These are phyloP conservation scores for Microcaecilia unicolor DNA, from an alignment of 2,797 vertebrate species.

Conservation along the genomic window DNA sequence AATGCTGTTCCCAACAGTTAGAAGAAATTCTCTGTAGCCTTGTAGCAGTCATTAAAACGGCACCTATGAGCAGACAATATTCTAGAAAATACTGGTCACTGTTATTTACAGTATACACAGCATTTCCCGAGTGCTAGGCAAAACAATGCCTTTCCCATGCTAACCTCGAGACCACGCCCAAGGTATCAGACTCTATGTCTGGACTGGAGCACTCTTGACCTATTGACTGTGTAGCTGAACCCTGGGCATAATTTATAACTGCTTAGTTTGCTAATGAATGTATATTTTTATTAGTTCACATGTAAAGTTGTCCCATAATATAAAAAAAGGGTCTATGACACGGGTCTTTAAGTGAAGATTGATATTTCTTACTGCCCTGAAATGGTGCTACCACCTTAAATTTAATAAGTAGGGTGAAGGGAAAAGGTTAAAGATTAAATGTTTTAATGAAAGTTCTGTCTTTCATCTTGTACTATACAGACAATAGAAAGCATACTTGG, in stretches of 20 bases:
- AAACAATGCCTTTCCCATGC: constrained; percentile 75
- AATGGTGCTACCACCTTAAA: constrained; percentile 4
- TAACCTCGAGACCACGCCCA: constrained; percentile 45
- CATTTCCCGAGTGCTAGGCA: constrained; percentile 79
- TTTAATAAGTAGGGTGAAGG: constrained; percentile 2
- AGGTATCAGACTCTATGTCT: constrained; percentile 74
- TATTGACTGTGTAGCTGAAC: constrained; percentile 30
- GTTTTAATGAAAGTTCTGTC: too few relatives aligned
- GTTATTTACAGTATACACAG: constrained; percentile 75
- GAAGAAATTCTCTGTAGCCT: too few relatives aligned
- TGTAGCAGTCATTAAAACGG: constrained; percentile 31
- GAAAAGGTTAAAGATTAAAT: neutral
- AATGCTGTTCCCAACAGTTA: too few relatives aligned
- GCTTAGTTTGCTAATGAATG: constrained; percentile 35
- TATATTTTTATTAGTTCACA: constrained; percentile 21
- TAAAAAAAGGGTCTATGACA: neutral
- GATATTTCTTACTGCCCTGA: constrained; percentile 2
- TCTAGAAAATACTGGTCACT: constrained; percentile 66
- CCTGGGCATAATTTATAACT: constrained; percentile 26
- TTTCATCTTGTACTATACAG: too few relatives aligned
- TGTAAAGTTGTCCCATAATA: constrained; percentile 14
- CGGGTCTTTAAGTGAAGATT: constrained; percentile 2
- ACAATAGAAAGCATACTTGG: too few relatives aligned
- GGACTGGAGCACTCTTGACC: constrained; percentile 48
- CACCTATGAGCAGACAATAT: constrained; percentile 14